phyloP scores from a whole-genome alignment of 2,113 vertebrate genomes.

The Bettongia penicillata region DNA sequence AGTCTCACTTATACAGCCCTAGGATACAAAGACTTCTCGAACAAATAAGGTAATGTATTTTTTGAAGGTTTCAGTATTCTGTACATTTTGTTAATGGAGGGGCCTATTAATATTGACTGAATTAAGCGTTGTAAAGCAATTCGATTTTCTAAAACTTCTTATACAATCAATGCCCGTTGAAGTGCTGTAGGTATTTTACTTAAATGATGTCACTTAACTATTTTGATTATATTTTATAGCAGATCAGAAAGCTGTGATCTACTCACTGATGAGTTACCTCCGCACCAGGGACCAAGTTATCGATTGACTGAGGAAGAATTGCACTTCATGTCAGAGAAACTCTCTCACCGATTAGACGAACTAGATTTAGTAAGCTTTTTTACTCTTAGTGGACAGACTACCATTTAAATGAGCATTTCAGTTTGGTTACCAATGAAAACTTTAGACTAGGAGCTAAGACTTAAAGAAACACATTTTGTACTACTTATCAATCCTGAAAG shows the following conservation, averaged over 20 bases:
- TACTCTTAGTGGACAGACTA: background rate
- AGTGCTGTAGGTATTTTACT: background rate
- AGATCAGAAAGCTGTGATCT: conserved; percentile 56
- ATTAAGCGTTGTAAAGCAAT: conserved; percentile 15
- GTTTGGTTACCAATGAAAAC: conserved; percentile 3
- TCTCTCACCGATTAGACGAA: conserved; percentile 89
- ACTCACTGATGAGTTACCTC: conserved; percentile 76
- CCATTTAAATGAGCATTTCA: background rate
- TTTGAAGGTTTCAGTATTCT: background rate
- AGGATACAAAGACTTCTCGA: conserved; percentile 51
- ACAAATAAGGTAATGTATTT: conserved; percentile 76
- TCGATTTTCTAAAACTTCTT: conserved; percentile 11
- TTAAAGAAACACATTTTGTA: conserved; percentile 4
- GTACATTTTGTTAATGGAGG: background rate
- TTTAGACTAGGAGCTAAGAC: background rate
- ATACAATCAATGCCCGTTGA: background rate
- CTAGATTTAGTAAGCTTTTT: conserved; percentile 88
- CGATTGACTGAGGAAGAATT: conserved; percentile 87
- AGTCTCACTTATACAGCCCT: conserved; percentile 34
- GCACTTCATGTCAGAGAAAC: conserved; percentile 89
- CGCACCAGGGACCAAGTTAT: conserved; percentile 80
- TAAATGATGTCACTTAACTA: conserved; percentile 11
- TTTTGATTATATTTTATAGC: conserved; percentile 53
- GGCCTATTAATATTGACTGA: background rate
- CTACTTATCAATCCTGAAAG: background rate